Conservation (phyloP, 2,888 invertebrate genomes). For the Norana najaformis region DNA sequence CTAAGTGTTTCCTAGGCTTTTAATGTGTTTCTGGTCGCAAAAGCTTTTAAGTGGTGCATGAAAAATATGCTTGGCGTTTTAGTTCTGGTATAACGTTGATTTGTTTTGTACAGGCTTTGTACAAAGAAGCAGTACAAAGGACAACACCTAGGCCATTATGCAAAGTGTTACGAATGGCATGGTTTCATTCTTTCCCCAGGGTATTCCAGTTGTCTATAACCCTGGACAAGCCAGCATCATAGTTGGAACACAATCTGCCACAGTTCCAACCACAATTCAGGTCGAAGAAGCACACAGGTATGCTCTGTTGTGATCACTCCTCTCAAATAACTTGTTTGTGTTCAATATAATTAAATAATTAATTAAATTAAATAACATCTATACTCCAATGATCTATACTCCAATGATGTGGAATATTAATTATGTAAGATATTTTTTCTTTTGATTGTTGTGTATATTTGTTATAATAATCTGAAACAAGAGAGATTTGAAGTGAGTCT, state of each 20-base stretch:
- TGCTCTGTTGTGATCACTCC: neutral
- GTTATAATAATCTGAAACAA: too few relatives aligned
- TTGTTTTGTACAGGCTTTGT: neutral
- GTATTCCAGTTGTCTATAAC: constrained; percentile 14
- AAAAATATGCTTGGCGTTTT: neutral
- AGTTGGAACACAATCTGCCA: constrained; percentile 9
- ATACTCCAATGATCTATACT: too few relatives aligned
- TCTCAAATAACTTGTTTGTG: too few relatives aligned
- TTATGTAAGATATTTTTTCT: too few relatives aligned
- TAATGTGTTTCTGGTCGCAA: neutral
- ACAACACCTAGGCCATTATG: neutral
- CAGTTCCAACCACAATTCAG: neutral
- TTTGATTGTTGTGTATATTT: too few relatives aligned
- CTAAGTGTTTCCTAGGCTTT: neutral
- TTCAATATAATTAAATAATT: too few relatives aligned
- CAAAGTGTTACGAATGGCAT: constrained; percentile 2
- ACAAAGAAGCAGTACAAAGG: neutral
- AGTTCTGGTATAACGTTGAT: neutral
- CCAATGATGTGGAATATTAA: too few relatives aligned
- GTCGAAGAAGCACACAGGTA: constrained; percentile 22
- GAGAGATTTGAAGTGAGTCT: too few relatives aligned
- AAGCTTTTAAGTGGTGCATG: neutral
- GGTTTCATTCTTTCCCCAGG: constrained; percentile 21
- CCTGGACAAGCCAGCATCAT: constrained; percentile 6
- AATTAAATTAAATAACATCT: too few relatives aligned